Conservation (phyloP, 1,140 invertebrate genomes). For the Drosophila orosa region DNA sequence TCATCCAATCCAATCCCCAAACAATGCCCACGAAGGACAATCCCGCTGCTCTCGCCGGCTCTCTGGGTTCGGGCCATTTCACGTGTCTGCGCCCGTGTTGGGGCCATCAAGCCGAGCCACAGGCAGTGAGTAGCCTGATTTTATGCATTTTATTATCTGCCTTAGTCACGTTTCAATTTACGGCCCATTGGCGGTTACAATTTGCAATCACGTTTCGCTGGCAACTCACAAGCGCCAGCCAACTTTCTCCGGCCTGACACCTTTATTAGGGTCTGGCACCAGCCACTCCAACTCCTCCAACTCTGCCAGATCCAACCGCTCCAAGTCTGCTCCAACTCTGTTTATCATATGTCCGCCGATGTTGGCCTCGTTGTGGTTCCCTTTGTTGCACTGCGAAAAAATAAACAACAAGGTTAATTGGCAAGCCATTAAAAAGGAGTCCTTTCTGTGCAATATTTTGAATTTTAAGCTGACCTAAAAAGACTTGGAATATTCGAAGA, state of each 20-base stretch:
- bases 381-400: constrained; percentile 24
- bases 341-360: constrained; percentile 74
- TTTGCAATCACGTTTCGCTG: constrained; percentile 81
- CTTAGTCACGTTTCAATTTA: constrained; percentile 84
- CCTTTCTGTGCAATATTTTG: background rate
- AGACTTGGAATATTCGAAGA: background rate
- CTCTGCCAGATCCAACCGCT: constrained; percentile 18
- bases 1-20: constrained; percentile 35
- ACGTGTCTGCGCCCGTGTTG: constrained; percentile 62
- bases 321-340: constrained; percentile 55
- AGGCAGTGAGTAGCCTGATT: constrained; percentile 76
- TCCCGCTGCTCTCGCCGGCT: background rate
- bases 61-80: constrained; percentile 36
- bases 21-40: constrained; percentile 41
- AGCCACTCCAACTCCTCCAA: constrained; percentile 49
- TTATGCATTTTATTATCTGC: constrained; percentile 83
- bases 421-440: background rate
- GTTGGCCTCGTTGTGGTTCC: constrained; percentile 50
- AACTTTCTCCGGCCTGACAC: constrained; percentile 73
- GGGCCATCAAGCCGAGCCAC: constrained; percentile 45
- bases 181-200: constrained; percentile 84
- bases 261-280: constrained; percentile 71
- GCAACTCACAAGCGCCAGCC: constrained; percentile 34
- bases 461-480: background rate
- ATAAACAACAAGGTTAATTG: background rate